These are phyloP conservation scores for Phthorimaea operculella DNA, from an alignment of 1,140 invertebrate genomes.

Conservation along the genomic window DNA sequence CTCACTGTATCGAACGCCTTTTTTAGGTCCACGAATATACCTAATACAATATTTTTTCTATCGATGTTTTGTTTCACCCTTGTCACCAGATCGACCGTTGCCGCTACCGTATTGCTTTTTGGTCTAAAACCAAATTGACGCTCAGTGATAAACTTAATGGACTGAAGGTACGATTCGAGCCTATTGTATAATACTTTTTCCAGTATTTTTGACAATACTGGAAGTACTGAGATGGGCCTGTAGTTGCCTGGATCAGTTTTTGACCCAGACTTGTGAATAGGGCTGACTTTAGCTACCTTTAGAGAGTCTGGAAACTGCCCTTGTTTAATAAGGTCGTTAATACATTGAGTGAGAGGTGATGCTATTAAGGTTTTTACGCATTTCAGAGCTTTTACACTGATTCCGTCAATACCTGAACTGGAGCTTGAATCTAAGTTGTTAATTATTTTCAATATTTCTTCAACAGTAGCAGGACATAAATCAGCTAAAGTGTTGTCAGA, in stretches of 20 bases:
- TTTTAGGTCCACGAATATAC: constrained; percentile 14
- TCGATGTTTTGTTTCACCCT: constrained; percentile 7
- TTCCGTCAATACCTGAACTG: constrained; percentile 14
- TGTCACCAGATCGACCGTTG: constrained; percentile 8
- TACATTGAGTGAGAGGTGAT: constrained; percentile 14
- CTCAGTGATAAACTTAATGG: not conserved
- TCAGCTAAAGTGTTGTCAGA: not conserved
- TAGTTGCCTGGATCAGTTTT: constrained; percentile 1
- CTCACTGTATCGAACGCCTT: constrained; percentile 14
- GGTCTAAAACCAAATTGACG: constrained; percentile 10
- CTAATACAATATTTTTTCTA: constrained; percentile 6
- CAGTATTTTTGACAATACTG: not conserved
- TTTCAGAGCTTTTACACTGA: constrained; percentile 23
- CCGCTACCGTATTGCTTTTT: no score
- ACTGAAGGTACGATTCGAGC: not conserved
- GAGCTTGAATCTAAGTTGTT: constrained; percentile 18
- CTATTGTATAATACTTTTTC: not conserved
- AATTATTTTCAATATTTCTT: constrained; percentile 21
- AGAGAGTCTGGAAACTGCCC: constrained; percentile 4
- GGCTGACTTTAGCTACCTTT: constrained; percentile 4
- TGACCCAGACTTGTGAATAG: not conserved
- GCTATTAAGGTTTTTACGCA: constrained; percentile 17
- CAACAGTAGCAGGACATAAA: constrained; percentile 6
- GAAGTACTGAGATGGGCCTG: not conserved
- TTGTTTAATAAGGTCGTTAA: constrained; percentile 18